These are phyloP conservation scores for Cyanoliseus patagonus DNA, from an alignment of 2,113 vertebrate genomes.

Conservation along the genomic window DNA sequence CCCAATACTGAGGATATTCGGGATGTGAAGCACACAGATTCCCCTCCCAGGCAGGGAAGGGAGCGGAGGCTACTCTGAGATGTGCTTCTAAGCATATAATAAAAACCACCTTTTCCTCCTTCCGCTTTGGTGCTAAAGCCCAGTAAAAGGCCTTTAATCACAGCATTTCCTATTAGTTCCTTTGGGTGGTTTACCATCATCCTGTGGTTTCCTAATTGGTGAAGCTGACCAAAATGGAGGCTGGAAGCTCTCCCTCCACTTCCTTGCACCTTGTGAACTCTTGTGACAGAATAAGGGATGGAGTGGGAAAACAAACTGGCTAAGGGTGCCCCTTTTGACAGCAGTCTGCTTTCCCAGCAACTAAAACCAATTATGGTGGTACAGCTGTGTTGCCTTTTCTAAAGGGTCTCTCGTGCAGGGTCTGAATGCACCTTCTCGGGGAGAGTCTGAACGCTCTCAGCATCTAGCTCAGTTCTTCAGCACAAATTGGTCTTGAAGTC, in stretches of 20 bases:
- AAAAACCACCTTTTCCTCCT: background rate
- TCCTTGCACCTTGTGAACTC: background rate
- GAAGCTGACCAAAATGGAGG: background rate
- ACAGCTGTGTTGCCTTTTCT: background rate
- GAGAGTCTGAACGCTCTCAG: background rate
- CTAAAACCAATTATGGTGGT: background rate
- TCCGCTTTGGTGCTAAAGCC: background rate
- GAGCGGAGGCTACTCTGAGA: background rate
- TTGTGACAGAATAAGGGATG: background rate
- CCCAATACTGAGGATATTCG: background rate
- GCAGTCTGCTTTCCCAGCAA: background rate
- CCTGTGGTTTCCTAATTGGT: constrained; percentile 16
- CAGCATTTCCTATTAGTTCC: background rate
- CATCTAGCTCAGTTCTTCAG: background rate
- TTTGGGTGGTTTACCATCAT: background rate
- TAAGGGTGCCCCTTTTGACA: background rate
- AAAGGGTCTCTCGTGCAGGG: background rate
- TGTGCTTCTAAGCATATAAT: background rate
- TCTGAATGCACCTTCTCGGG: background rate
- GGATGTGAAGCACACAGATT: background rate
- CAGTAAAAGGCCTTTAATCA: constrained; percentile 15
- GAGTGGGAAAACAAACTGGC: background rate
- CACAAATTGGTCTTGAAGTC: background rate
- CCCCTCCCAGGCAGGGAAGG: background rate
- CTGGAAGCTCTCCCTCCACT: background rate